Percentiles rank a stretch among this genome's conserved stretches.
Evolutionary conservation across 1,140 invertebrate species (phyloP).

Genomic region (Neodiprion pinetum): DNA sequence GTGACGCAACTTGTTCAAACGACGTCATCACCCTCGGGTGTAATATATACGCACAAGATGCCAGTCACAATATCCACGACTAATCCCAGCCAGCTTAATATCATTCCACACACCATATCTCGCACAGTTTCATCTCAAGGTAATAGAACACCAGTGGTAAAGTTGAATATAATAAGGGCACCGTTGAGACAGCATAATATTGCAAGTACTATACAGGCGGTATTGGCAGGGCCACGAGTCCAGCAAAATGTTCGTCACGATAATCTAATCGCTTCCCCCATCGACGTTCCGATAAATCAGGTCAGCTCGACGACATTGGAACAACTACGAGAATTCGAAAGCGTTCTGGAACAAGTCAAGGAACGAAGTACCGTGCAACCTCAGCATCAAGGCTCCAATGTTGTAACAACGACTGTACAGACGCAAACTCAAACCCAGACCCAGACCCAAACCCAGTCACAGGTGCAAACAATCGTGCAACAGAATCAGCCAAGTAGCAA

Average conservation of each 20-base stretch:
- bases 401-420: slow-evolving; percentile 40
- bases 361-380: slow-evolving; percentile 72
- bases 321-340: slow-evolving; percentile 82
- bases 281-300: slow-evolving; percentile 56
- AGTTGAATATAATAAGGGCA: slow-evolving; percentile 51
- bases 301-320: slow-evolving; percentile 72
- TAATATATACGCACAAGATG: slow-evolving; percentile 60
- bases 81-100: slow-evolving; percentile 53
- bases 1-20: slow-evolving; percentile 53
- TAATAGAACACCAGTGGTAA: slow-evolving; percentile 51
- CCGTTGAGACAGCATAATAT: slow-evolving; percentile 43
- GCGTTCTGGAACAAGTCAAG: slow-evolving; percentile 81
- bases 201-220: slow-evolving; percentile 47
- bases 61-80: slow-evolving; percentile 55
- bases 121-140: slow-evolving; percentile 47
- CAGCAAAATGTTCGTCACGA: slow-evolving; percentile 48
- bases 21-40: slow-evolving; percentile 44
- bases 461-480: slow-evolving; percentile 35
- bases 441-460: slow-evolving; percentile 38
- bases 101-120: slow-evolving; percentile 50
- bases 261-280: slow-evolving; percentile 54
- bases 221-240: slow-evolving; percentile 45
- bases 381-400: slow-evolving; percentile 43
- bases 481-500: slow-evolving; percentile 32
- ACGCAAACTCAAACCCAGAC: slow-evolving; percentile 55